Evolutionary conservation across 2,888 invertebrate genomes (phyloP).

Genomic region (Drosophila sordidapex): DNA sequence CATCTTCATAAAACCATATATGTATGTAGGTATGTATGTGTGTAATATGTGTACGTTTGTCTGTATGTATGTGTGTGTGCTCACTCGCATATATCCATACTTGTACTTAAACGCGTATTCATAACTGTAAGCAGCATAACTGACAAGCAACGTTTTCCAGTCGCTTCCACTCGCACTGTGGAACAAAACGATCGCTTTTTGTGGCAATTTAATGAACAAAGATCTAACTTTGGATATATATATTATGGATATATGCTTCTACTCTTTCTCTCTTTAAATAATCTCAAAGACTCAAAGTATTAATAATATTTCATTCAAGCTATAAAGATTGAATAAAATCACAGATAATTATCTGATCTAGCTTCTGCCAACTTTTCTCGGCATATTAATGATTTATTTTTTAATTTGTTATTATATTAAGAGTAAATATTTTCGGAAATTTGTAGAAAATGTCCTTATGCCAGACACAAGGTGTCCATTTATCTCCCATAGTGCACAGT

Average conservation of each 20-base stretch:
- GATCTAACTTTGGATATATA: neutral
- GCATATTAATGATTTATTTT: neutral
- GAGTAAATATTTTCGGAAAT: neutral
- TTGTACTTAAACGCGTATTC: slow-evolving; percentile 25
- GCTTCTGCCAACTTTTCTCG: neutral
- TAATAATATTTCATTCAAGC: neutral
- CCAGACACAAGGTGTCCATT: neutral
- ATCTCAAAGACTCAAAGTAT: neutral
- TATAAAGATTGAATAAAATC: neutral
- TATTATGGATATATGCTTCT: neutral
- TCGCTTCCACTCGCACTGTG: slow-evolving; percentile 36
- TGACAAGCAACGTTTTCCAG: slow-evolving; percentile 35
- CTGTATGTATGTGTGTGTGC: no score
- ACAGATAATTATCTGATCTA: neutral
- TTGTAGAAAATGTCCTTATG: neutral
- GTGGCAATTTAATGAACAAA: neutral
- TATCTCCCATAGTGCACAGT: slow-evolving; percentile 16
- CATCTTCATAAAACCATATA: slow-evolving; percentile 29
- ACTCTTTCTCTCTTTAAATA: neutral
- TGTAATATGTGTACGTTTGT: neutral
- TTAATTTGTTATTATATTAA: neutral
- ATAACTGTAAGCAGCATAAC: slow-evolving; percentile 48
- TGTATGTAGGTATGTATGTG: neutral
- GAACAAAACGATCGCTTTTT: neutral
- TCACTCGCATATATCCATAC: slow-evolving; percentile 12